phyloP scores from a whole-genome alignment of 2,113 vertebrate genomes.

The Delphinapterus leucas region DNA sequence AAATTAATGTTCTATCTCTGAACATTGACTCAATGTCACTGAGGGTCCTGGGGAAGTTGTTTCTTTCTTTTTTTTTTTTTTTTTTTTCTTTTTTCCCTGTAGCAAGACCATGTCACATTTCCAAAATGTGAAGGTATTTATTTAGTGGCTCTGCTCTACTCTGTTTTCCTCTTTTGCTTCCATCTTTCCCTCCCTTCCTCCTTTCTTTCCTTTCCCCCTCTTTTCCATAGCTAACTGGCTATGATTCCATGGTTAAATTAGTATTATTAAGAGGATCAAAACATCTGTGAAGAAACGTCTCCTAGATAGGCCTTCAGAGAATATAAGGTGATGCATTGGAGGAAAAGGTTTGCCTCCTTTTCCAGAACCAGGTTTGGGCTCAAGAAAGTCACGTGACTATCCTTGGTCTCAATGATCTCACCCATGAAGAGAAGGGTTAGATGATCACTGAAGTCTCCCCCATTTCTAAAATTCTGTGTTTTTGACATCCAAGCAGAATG shows the following conservation, averaged over 20 bases:
- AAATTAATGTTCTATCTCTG: constrained; percentile 31
- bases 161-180: not conserved
- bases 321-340: not conserved
- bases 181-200: too few species aligned
- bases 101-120: not conserved
- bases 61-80: not conserved
- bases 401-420: not conserved
- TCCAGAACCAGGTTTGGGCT: not conserved
- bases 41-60: not conserved
- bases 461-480: not conserved
- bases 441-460: not conserved
- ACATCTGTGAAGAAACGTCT: not conserved
- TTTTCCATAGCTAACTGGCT: not conserved
- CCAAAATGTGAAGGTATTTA: not conserved
- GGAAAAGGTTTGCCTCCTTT: not conserved
- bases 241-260: not conserved
- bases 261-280: not conserved
- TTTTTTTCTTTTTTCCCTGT: not conserved
- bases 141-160: not conserved
- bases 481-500: not conserved
- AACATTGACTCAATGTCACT: not conserved
- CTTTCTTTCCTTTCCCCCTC: not conserved
- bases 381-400: not conserved
- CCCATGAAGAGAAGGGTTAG: not conserved
- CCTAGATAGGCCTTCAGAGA: not conserved